phyloP scores from a whole-genome alignment of 2,888 invertebrate genomes.

The Lymantria monacha region DNA sequence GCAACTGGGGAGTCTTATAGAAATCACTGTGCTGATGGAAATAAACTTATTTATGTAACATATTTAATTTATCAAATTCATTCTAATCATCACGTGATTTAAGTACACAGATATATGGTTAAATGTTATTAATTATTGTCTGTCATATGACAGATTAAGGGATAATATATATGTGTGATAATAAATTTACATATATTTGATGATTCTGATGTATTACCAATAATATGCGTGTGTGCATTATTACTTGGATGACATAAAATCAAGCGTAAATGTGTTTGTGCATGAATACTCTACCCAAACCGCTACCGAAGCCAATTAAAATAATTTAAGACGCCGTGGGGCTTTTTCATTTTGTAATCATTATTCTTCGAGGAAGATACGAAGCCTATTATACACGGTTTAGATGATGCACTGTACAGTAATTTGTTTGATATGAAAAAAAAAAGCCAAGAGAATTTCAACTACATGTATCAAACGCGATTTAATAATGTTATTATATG shows the following conservation, averaged over 20 bases:
- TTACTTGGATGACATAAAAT: slow-evolving; percentile 42
- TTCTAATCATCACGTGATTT: not conserved
- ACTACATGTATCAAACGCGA: slow-evolving; percentile 30
- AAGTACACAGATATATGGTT: too few relatives aligned
- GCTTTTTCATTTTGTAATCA: slow-evolving; percentile 79
- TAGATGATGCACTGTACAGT: slow-evolving; percentile 67
- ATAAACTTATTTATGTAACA: slow-evolving; percentile 23
- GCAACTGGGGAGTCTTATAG: slow-evolving; percentile 48
- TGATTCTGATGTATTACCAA: slow-evolving; percentile 40
- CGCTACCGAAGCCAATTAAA: slow-evolving; percentile 83
- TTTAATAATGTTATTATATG: slow-evolving; percentile 24
- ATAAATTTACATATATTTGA: slow-evolving; percentile 44
- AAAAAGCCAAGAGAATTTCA: slow-evolving; percentile 25
- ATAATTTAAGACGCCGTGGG: slow-evolving; percentile 79
- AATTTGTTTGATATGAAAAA: slow-evolving; percentile 58
- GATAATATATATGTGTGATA: too few relatives aligned
- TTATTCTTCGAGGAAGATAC: slow-evolving; percentile 75
- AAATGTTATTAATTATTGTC: too few relatives aligned
- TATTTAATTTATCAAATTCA: not conserved
- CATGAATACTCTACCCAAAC: slow-evolving; percentile 53
- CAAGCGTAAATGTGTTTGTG: slow-evolving; percentile 41
- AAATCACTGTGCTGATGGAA: slow-evolving; percentile 44
- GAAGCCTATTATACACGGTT: slow-evolving; percentile 76
- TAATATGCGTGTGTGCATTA: slow-evolving; percentile 28
- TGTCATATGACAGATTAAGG: too few relatives aligned